Evolutionary conservation across 2,797 vertebrate genomes (phyloP), one percentile per base, ranked within the genome.

Genomic region (Chloroceryle amazona): DNA sequence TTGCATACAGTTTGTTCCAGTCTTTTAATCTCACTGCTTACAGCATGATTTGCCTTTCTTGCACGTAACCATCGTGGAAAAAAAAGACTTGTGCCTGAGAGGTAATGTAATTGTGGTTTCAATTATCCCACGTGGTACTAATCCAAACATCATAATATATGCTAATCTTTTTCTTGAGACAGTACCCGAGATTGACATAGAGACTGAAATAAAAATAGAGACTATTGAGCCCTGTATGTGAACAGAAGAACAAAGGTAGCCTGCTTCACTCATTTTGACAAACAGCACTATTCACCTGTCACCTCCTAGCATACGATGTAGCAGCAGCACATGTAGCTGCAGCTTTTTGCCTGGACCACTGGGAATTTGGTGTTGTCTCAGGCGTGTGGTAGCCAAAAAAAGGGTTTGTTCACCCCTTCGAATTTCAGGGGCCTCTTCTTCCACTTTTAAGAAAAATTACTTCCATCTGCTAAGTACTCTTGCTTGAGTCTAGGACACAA

Each of bases 61-160:
- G 20, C 18, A 9, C 72, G 67, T 89, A 93, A 61, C 91, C n/a
- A 14, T 31, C 17, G 75, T 94, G 76, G 74, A 83, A 95, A 96
- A 28, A 95, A 95, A 83, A 87, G 42, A 49, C 75, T 81, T 20
- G 7, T 52, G 71, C 49, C 39, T 75, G 61, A 82, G 66, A 93
- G 65, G 55, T 72, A 88, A 57, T 47, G 52, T 72, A 88, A 88
- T 44, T 82, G 71, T 93, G 85, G 73, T 96, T 97, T 92, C 62
- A 87, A 16, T 96, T 94, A 95, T 47, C 52, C 51, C 62, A 41
- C 26, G 54, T 73, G 72, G 41, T 78, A 71, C 49, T 70, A 90
- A 94, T 85, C 79, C 62, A 94, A 93, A 46, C 75, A 81, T 75
- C 89, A 57, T 81, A 16, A 35, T 62, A 54, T 3, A 61, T 47